Base-by-base conservation (phyloP, 1,140 invertebrate genomes). In the Caenorhabditis brenneri region DNA sequence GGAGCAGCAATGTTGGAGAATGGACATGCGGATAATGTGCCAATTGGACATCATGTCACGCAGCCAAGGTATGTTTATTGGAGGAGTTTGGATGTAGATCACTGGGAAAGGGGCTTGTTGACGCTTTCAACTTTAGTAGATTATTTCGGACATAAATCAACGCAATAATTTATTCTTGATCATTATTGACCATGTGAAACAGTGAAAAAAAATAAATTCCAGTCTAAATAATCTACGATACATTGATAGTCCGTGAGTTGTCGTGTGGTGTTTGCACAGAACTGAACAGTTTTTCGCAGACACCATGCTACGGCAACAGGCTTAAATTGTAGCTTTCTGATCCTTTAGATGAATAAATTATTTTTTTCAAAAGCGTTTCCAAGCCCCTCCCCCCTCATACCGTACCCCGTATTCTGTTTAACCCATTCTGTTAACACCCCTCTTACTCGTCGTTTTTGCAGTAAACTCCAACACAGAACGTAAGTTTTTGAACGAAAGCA, bases 1-100 rank as follows among this genome's bases (percentile, higher is more conserved):
- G n/a, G 89, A 90, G 42, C 60, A 80, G 22, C 60, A 15, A 87
- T 90, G 58, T 53, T 91, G 29, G 89, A 90, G 22, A 86, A 88
- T 51, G 80, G 83, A 9, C 78, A 86, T 24, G 87, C 88, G 51
- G 89, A 90, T 79, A 89, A 90, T 80, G 84, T 88, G 15, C 58
- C 89, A 42, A 88, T 87, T 74, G 87, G 87, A 24, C 88, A 88
- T 60, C 83, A 89, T 51, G 65, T 87, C 24, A 84, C 88, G 19
- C 88, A 90, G 48, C 89, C 89, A 46, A 90, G 90, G 89, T 78
- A 53, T 48, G 24, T n/a, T n/a, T 36, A 1, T 36, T 1, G 15
- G 16, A 12, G 12, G n/a, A n/a, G 16, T 9, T n/a, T 48, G 2
- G 0, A 4, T 6, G 4, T 1, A 79, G 29, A 31, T 27, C 33